phyloP scores from a whole-genome alignment of 2,113 vertebrate species.

The Genyomyrus donnyi region DNA sequence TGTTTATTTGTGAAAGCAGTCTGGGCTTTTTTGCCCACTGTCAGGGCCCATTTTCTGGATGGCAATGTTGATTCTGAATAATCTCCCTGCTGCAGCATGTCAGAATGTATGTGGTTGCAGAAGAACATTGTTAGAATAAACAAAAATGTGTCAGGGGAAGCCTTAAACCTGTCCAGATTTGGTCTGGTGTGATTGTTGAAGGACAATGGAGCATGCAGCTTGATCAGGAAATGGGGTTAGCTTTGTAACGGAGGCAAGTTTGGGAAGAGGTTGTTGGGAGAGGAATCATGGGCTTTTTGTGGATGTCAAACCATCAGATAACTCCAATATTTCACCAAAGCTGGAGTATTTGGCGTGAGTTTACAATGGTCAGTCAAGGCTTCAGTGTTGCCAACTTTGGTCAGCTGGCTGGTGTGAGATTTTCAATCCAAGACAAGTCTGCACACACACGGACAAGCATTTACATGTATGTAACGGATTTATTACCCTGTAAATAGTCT shows the following conservation, averaged over 20 bases:
- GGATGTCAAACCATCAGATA: background rate
- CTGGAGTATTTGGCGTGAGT: background rate
- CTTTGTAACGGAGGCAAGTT: background rate
- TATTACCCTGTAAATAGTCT: background rate
- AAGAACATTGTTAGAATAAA: constrained; percentile 17
- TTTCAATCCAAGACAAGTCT: background rate
- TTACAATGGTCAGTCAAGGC: background rate
- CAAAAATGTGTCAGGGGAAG: constrained; percentile 5
- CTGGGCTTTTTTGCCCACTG: constrained; percentile 16
- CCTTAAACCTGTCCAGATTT: background rate
- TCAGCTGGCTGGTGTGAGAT: background rate
- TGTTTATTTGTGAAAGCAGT: constrained; percentile 13
- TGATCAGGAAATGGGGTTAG: background rate
- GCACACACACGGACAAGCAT: background rate
- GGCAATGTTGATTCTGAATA: constrained; percentile 27
- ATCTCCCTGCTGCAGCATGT: constrained; percentile 23
- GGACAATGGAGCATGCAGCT: background rate
- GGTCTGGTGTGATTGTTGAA: background rate
- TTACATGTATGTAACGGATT: background rate
- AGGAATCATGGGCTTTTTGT: background rate
- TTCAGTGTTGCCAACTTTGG: background rate
- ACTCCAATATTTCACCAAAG: background rate
- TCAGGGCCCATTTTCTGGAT: constrained; percentile 22
- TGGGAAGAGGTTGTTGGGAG: background rate
- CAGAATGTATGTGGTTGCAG: constrained; percentile 14